Percentiles rank a stretch among this genome's conserved stretches.
These are phyloP conservation scores for Lasiurus cinereus DNA, from an alignment of 2,113 vertebrate species.

Conservation along the genomic window DNA sequence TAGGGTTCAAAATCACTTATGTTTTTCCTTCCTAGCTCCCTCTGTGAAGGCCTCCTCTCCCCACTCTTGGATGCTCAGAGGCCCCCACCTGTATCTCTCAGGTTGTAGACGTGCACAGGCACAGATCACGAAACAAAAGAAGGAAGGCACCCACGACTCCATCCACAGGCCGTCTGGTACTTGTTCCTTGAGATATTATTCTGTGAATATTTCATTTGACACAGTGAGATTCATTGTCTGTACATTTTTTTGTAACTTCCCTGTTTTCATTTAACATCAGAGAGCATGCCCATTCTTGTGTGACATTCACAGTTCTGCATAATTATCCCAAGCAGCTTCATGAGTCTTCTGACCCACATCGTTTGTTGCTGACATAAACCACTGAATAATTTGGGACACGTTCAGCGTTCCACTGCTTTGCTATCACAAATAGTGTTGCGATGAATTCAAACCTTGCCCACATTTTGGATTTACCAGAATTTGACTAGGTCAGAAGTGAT, in stretches of 20 bases:
- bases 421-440: background rate
- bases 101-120: background rate
- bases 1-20: background rate
- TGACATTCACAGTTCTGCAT: background rate
- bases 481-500: background rate
- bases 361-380: background rate
- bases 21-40: background rate
- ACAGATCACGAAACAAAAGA: background rate
- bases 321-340: background rate
- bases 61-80: background rate
- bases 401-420: background rate
- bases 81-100: background rate
- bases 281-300: background rate
- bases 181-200: constrained; percentile 5
- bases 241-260: background rate
- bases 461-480: background rate
- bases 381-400: background rate
- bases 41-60: background rate
- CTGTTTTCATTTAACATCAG: background rate
- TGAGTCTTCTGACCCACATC: background rate
- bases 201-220: background rate
- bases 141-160: background rate
- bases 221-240: rapidly evolving
- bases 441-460: background rate
- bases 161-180: rapidly evolving